Evolutionary conservation across 2,888 invertebrate species (phyloP).

Genomic region (Aphodius granarius): DNA sequence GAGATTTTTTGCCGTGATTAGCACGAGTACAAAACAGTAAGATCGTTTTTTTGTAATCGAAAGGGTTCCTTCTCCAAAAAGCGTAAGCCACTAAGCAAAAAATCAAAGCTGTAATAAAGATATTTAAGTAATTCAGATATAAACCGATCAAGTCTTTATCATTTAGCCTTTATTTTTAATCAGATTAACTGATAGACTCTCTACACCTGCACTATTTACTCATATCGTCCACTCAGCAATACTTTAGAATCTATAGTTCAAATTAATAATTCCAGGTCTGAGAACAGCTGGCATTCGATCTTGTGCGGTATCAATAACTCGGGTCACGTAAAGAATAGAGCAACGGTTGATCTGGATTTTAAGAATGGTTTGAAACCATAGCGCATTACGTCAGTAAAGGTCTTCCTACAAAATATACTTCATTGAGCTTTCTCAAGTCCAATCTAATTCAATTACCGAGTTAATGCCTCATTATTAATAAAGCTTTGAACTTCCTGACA

Average conservation of each 20-base stretch:
- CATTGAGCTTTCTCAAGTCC: neutral
- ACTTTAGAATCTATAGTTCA: no score
- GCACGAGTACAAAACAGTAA: neutral
- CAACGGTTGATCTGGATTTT: no score
- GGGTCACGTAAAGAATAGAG: no score
- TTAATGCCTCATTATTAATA: no score
- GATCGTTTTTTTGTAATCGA: neutral
- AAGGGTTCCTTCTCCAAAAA: neutral
- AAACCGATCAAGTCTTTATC: no score
- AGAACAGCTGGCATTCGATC: neutral
- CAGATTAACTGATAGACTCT: neutral
- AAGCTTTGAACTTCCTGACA: no score
- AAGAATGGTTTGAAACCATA: no score
- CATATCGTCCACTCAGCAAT: no score
- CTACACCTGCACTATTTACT: neutral
- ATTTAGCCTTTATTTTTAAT: neutral
- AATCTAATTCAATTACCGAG: neutral
- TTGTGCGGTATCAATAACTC: neutral
- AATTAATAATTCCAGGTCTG: neutral
- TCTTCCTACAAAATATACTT: no score
- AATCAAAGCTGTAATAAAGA: no score
- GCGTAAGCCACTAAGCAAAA: neutral
- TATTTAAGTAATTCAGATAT: neutral
- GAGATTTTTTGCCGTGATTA: neutral
- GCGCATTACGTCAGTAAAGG: no score